Conservation (phyloP, 2,888 invertebrate genomes). For the Lycophotia porphyrea region DNA sequence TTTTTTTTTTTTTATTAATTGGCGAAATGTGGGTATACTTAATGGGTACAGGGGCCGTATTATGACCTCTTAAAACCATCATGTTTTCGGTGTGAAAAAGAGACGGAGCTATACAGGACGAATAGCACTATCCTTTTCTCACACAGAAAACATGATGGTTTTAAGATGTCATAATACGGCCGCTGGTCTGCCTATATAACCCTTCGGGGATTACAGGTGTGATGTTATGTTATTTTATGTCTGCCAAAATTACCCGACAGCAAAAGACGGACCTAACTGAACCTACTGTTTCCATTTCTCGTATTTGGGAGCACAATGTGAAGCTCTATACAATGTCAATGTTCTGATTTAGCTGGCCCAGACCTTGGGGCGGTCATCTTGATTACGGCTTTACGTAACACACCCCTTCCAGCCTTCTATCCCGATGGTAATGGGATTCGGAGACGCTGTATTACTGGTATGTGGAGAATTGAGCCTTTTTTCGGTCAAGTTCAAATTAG, state of each 20-base stretch:
- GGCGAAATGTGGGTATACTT: no score
- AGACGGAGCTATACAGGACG: no score
- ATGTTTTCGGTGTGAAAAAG: no score
- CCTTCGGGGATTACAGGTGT: no score
- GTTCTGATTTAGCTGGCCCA: constrained; percentile 56
- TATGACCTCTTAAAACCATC: no score
- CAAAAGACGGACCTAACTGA: constrained; percentile 1
- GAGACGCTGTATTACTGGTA: constrained; percentile 35
- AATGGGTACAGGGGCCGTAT: no score
- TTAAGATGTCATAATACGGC: no score
- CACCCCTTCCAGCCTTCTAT: constrained; percentile 14
- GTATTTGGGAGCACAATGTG: constrained; percentile 65
- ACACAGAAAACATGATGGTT: no score
- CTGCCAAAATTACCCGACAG: background rate
- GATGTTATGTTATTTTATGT: no score
- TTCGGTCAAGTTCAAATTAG: constrained; percentile 35
- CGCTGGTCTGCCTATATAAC: no score
- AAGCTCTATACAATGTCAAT: constrained; percentile 73
- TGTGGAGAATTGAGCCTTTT: constrained; percentile 11
- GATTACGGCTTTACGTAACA: constrained; percentile 55
- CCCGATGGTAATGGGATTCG: constrained; percentile 32
- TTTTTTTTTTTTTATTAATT: no score
- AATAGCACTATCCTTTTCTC: no score
- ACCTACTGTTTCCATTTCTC: constrained; percentile 33
- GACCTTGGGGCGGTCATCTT: constrained; percentile 63